These are phyloP conservation scores for Pelecanus crispus DNA, from an alignment of 2,113 vertebrate species.

Conservation along the genomic window DNA sequence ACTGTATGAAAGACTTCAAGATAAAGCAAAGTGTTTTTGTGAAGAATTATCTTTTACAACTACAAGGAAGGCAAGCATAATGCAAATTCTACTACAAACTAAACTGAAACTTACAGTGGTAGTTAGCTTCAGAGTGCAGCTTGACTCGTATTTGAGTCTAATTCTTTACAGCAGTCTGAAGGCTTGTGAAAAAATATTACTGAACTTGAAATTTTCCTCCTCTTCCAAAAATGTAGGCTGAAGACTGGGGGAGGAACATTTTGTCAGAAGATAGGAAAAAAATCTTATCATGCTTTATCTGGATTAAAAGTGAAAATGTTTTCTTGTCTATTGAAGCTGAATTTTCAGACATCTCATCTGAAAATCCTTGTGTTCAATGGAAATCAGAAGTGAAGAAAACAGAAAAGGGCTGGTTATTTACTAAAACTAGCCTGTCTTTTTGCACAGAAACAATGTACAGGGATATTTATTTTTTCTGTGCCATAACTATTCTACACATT, in stretches of 20 bases:
- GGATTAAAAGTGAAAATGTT: neutral
- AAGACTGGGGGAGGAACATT: neutral
- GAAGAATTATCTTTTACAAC: constrained; percentile 13
- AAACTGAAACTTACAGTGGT: neutral
- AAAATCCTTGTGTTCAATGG: neutral
- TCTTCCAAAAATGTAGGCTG: neutral
- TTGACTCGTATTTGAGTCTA: neutral
- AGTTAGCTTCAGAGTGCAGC: neutral
- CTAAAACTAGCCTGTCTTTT: constrained; percentile 3
- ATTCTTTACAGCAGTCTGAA: neutral
- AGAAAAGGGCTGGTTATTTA: neutral
- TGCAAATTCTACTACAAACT: neutral
- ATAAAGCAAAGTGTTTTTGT: neutral
- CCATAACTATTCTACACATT: neutral
- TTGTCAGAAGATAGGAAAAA: neutral
- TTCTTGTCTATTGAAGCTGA: neutral
- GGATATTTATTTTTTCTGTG: constrained; percentile 52
- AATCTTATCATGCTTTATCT: neutral
- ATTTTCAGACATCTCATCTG: neutral
- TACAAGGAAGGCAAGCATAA: neutral
- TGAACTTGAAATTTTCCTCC: neutral
- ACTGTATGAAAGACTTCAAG: neutral
- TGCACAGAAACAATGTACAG: constrained; percentile 42
- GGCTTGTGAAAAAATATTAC: neutral
- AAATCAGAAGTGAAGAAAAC: neutral